Base-by-base conservation (phyloP, 2,113 vertebrate genomes). In the Vidua macroura region DNA sequence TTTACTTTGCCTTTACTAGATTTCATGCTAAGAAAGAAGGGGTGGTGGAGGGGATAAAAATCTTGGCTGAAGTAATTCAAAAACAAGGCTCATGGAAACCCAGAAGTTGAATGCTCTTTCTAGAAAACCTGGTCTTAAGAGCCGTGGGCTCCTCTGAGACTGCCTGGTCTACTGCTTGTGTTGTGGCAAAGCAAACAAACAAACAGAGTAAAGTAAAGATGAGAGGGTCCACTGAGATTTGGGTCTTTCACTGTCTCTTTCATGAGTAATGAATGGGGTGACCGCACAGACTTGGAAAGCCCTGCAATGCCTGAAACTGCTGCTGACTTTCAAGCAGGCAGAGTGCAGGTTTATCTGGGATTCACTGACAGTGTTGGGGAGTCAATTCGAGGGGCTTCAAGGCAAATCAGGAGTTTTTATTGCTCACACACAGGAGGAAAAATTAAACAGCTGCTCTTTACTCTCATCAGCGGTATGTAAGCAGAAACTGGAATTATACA, bases 101-200 rank as follows among this genome's bases (percentile, higher is more conserved):
- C 56, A 75, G 49, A 91, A 93, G 12, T 51, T 82, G 79, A 94
- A 52, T 83, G 79, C 48, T 97, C 92, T 97, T 97, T 97, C 96
- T 93, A 97, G 96, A 96, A 98, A 97, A 90, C 22, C 33, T 66
- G 18, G 49, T 58, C n/a, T 85, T 96, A 88, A 81, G 86, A 88
- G 88, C 62, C 63, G 24, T 75, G 43, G 78, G 88, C 21, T 96
- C 84, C 73, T 92, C 58, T 93, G 94, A 88, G 59, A 91, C 76
- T 5, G 35, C 51, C 67, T 88, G 43, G 88, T 73, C 80, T 94
- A 44, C 85, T 95, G 88, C 63, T 84, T 91, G 86, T 94, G 59
- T 92, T 97, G 90, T 62, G 90, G 94, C 92, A 97, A 96, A 95
- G 95, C 86, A 97, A 97, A 96, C 95, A 97, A 97, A 96, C 95